These are phyloP conservation scores for Paramisgurnus dabryanus DNA, from an alignment of 2,113 vertebrate genomes.

Conservation along the genomic window DNA sequence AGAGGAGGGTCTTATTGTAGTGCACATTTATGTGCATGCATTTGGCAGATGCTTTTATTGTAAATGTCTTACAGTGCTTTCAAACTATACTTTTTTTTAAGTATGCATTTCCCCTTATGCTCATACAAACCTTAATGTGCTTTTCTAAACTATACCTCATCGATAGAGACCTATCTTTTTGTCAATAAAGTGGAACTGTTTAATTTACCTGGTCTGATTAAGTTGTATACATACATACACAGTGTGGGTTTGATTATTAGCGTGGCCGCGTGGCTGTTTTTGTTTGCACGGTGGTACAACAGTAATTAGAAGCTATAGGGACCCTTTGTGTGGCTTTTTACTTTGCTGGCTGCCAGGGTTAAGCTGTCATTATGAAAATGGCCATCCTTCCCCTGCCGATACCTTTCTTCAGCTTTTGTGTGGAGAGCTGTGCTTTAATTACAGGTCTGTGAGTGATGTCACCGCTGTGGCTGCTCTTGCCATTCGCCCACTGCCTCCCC, in stretches of 20 bases:
- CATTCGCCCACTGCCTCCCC: slow-evolving; percentile 50
- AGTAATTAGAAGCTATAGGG: slow-evolving; percentile 70
- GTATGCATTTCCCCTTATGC: background rate
- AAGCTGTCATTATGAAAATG: slow-evolving; percentile 73
- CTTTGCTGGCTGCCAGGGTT: slow-evolving; percentile 36
- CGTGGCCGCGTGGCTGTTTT: slow-evolving; percentile 4
- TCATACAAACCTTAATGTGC: background rate
- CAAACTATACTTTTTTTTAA: too few relatives aligned
- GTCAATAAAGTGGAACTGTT: background rate
- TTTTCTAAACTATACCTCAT: background rate
- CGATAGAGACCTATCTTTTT: background rate
- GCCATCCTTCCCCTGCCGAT: slow-evolving; percentile 58
- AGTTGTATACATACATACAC: background rate
- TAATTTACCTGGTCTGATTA: slow-evolving; percentile 12
- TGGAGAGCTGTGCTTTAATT: slow-evolving; percentile 71
- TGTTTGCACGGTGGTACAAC: slow-evolving; percentile 56
- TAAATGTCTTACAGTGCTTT: too few relatives aligned
- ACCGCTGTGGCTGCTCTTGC: slow-evolving; percentile 64
- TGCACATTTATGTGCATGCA: too few relatives aligned
- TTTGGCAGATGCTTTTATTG: too few relatives aligned
- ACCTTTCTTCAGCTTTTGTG: slow-evolving; percentile 60
- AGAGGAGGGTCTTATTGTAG: background rate
- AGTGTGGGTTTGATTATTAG: slow-evolving; percentile 28
- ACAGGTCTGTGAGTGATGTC: slow-evolving; percentile 75
- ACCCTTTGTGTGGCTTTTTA: slow-evolving; percentile 42